A percentile compares a stretch with the other conserved stretches of the same genome.
Conservation (phyloP, 2,888 invertebrate species). For the Leucophora obtusa region DNA sequence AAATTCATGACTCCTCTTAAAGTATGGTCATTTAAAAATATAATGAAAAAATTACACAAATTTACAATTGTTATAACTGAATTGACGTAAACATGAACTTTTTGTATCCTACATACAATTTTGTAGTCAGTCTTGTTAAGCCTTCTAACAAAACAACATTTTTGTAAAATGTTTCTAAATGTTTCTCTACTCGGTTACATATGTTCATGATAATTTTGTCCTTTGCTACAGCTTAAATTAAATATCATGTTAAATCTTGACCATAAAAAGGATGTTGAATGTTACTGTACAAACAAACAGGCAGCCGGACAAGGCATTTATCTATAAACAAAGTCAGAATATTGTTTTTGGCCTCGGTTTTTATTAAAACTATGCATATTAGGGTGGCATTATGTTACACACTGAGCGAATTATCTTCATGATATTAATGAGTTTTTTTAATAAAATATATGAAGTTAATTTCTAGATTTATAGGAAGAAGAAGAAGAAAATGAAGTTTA, state of each 20-base stretch:
- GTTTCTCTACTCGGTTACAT: too few relatives aligned
- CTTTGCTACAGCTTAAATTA: neutral
- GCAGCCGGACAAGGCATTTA: neutral
- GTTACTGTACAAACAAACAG: neutral
- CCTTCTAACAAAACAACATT: too few relatives aligned
- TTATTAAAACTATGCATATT: slow-evolving; percentile 17
- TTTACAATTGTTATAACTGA: slow-evolving; percentile 3
- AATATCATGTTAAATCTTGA: slow-evolving; percentile 11
- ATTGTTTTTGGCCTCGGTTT: slow-evolving; percentile 9
- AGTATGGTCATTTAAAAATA: neutral
- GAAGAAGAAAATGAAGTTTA: too few relatives aligned
- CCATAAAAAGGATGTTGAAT: slow-evolving; percentile 25
- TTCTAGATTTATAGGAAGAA: too few relatives aligned
- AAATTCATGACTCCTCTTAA: slow-evolving; percentile 32
- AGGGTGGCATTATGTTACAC: too few relatives aligned
- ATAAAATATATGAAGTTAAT: too few relatives aligned
- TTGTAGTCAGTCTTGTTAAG: too few relatives aligned
- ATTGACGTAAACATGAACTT: neutral
- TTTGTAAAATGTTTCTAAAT: too few relatives aligned
- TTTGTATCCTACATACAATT: too few relatives aligned
- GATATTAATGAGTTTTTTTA: too few relatives aligned
- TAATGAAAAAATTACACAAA: neutral
- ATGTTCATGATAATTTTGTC: neutral
- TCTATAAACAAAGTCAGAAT: neutral
- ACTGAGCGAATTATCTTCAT: too few relatives aligned